A percentile compares a stretch with the other conserved stretches of the same genome.
phyloP scores from a whole-genome alignment of 2,113 vertebrate genomes.

The Psittacara wagleri region DNA sequence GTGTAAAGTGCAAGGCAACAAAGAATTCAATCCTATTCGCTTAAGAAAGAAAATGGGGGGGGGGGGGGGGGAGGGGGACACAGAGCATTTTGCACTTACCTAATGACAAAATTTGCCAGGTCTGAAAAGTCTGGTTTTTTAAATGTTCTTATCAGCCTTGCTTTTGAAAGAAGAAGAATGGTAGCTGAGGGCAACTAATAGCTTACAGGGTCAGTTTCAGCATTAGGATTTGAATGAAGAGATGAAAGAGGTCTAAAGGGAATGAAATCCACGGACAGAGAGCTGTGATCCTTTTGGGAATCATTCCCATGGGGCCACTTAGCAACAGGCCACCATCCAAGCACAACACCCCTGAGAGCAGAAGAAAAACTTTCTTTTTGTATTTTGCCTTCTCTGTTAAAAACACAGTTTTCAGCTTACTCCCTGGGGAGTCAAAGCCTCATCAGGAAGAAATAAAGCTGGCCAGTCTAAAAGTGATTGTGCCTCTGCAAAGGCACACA shows the following conservation, averaged over 20 bases:
- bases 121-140: neutral
- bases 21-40: no score
- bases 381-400: constrained; percentile 15
- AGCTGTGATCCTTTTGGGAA: constrained; percentile 38
- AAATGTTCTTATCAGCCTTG: neutral
- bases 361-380: constrained; percentile 42
- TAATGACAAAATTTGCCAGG: constrained; percentile 20
- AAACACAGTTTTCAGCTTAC: constrained; percentile 22
- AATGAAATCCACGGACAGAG: constrained; percentile 13
- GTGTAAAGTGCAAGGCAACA: neutral
- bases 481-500: constrained; percentile 41
- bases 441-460: constrained; percentile 55
- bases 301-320: constrained; percentile 43
- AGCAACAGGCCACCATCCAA: constrained; percentile 61
- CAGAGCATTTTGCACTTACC: constrained; percentile 9
- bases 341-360: neutral
- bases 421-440: constrained; percentile 21
- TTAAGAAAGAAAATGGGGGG: no score
- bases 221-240: constrained; percentile 33
- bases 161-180: constrained; percentile 36
- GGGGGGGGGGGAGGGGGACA: no score
- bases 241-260: constrained; percentile 46
- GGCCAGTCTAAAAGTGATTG: constrained; percentile 8
- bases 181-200: constrained; percentile 37
- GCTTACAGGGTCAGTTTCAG: constrained; percentile 33